These are phyloP conservation scores for Bathybates hornii DNA, from an alignment of 2,113 vertebrate genomes.

Conservation along the genomic window DNA sequence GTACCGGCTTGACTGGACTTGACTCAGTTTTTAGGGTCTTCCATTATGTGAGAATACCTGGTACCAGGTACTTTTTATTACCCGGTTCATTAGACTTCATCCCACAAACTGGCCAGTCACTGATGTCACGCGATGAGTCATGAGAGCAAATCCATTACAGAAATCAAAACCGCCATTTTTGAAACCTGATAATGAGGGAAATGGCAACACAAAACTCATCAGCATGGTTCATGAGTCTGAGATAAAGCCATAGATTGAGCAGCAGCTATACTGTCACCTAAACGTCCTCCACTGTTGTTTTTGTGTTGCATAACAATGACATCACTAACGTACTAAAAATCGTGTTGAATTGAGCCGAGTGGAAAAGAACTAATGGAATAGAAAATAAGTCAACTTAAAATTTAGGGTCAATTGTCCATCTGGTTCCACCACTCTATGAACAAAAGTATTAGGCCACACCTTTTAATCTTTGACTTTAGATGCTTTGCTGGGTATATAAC, in stretches of 20 bases:
- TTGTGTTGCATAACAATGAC: neutral
- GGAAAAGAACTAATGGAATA: neutral
- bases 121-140: neutral
- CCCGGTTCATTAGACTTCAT: neutral
- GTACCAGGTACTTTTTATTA: neutral
- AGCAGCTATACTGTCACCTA: neutral
- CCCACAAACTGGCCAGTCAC: neutral
- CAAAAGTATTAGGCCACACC: neutral
- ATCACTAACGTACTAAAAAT: neutral
- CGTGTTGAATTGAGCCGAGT: neutral
- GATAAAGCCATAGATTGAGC: neutral
- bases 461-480: neutral
- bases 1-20: neutral
- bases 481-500: neutral
- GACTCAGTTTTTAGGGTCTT: neutral
- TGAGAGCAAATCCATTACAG: neutral
- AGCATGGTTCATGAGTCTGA: neutral
- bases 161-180: neutral
- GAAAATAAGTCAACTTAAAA: neutral
- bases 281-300: neutral
- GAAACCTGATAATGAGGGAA: neutral
- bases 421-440: neutral
- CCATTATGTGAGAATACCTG: neutral
- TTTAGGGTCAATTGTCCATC: neutral
- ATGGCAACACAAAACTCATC: neutral